phyloP scores from a whole-genome alignment of 2,797 vertebrate genomes.

The Paramormyrops hopkinsi region DNA sequence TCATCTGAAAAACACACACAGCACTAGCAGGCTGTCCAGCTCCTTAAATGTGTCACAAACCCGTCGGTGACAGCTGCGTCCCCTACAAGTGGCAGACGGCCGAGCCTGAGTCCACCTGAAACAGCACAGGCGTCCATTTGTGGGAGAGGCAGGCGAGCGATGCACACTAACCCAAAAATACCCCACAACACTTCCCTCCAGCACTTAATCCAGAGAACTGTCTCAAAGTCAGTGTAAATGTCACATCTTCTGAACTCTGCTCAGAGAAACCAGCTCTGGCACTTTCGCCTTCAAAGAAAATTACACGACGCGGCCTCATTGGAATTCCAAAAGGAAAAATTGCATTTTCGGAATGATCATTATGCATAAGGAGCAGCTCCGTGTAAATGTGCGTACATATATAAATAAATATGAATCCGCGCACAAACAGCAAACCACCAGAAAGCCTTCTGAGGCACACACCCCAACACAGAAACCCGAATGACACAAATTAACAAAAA shows the following conservation, averaged over 20 bases:
- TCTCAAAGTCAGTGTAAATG: constrained; percentile 35
- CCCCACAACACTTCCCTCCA: neutral
- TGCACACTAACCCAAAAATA: constrained; percentile 29
- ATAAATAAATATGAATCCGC: neutral
- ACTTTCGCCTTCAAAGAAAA: constrained; percentile 13
- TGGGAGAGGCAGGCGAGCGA: neutral
- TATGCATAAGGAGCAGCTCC: neutral
- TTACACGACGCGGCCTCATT: neutral
- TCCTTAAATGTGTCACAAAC: neutral
- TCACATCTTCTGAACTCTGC: constrained; percentile 24
- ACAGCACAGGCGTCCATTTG: neutral
- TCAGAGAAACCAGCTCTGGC: neutral
- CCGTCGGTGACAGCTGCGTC: neutral
- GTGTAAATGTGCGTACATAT: neutral
- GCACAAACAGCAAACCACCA: constrained; percentile 1
- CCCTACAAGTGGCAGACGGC: constrained; percentile 21
- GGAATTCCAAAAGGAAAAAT: neutral
- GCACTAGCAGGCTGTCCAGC: neutral
- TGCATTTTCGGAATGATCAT: neutral
- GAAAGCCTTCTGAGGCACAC: neutral
- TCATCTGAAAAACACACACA: neutral
- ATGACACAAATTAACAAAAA: neutral
- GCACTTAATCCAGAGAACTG: constrained; percentile 32
- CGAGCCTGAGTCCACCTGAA: neutral
- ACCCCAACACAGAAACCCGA: neutral